A percentile compares a stretch with the other conserved stretches of the same genome.
Conservation (phyloP, 2,113 vertebrate species). For the Gobio gobio region DNA sequence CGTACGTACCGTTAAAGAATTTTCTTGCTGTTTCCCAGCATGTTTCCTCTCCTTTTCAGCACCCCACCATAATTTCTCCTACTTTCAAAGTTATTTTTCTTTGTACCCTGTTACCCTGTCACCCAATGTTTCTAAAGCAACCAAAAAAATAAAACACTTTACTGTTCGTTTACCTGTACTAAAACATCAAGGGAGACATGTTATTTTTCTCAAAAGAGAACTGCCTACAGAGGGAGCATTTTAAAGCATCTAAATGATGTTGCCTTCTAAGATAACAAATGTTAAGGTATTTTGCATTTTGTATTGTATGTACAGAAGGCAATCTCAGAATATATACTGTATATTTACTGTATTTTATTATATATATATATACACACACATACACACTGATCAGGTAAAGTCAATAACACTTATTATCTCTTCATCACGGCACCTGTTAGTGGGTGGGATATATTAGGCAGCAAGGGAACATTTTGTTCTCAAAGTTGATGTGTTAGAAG, state of each 20-base stretch:
- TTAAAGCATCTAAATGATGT: background rate
- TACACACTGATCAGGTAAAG: too few species aligned
- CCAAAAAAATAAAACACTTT: background rate
- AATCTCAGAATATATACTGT: background rate
- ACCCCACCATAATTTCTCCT: background rate
- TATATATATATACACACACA: too few species aligned
- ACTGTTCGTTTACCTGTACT: constrained; percentile 48
- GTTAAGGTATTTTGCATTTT: too few species aligned
- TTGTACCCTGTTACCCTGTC: background rate
- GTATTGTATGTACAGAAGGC: too few species aligned
- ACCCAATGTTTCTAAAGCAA: background rate
- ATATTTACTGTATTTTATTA: too few species aligned
- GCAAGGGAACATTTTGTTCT: too few species aligned
- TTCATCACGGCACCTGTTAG: too few species aligned
- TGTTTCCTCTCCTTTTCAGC: constrained; percentile 22
- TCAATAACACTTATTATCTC: too few species aligned
- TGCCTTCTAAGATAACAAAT: too few species aligned
- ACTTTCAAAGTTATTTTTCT: background rate
- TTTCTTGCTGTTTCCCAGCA: constrained; percentile 23
- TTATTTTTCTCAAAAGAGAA: background rate
- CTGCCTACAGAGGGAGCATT: background rate
- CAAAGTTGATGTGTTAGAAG: too few species aligned
- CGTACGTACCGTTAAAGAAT: background rate
- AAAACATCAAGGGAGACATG: constrained; percentile 51
- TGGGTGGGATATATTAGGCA: too few species aligned